phyloP scores from a whole-genome alignment of 2,888 invertebrate species.

The Prionchulus punctatus region DNA sequence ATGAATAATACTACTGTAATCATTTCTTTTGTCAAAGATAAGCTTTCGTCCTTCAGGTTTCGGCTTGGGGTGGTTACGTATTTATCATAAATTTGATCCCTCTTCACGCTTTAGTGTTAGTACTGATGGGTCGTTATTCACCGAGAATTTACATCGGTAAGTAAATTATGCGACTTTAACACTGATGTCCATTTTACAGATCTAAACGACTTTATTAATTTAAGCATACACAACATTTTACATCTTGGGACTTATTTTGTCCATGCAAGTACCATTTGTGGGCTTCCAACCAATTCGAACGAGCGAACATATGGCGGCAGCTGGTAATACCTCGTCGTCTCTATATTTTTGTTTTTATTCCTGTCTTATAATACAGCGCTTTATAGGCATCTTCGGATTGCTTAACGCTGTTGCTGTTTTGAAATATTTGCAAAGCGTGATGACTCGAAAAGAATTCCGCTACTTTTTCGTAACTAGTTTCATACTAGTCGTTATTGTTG shows the following conservation, averaged over 20 bases:
- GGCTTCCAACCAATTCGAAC: conserved; percentile 97
- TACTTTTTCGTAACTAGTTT: conserved; percentile 56
- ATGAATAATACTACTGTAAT: not conserved
- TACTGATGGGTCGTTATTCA: conserved; percentile 82
- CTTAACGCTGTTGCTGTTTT: conserved; percentile 70
- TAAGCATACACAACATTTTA: conserved; percentile 86
- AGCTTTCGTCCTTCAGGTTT: conserved; percentile 62
- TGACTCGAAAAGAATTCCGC: conserved; percentile 75
- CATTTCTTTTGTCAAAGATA: conserved; percentile 6
- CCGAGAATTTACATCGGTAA: conserved; percentile 58
- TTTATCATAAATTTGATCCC: conserved; percentile 99
- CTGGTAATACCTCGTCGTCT: conserved; percentile 43
- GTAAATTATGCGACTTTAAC: conserved; percentile 15
- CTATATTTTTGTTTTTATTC: conserved; percentile 9
- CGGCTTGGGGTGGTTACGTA: conserved; percentile 99
- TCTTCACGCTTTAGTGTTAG: conserved; percentile 77
- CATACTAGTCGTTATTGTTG: conserved; percentile 56
- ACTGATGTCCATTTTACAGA: not conserved
- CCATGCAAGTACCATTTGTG: conserved; percentile 67
- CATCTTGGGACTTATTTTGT: conserved; percentile 77
- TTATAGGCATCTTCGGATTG: conserved; percentile 76
- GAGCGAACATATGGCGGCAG: conserved; percentile 98
- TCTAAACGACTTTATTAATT: not conserved
- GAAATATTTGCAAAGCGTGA: conserved; percentile 66
- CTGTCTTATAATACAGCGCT: conserved; percentile 1